Base-by-base conservation (phyloP, 2,888 invertebrate genomes). In the Tipula unca region DNA sequence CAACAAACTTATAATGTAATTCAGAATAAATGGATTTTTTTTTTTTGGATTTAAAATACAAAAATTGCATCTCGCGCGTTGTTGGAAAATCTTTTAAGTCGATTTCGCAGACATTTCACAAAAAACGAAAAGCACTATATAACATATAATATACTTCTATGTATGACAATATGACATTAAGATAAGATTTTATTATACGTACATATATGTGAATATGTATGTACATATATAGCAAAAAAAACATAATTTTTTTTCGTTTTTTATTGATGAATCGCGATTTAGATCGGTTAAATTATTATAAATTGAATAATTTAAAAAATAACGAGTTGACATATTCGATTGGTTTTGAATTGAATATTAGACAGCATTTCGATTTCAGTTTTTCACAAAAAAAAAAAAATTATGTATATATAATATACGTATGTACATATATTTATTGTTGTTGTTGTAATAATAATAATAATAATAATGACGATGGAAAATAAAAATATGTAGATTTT, bases 331-430 rank as follows among this genome's bases (percentile, higher is more conserved):
- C 69, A 69, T 69, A 69, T 69, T 69, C 69, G 13, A 69, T 69
- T 69, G 69, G 69, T 69, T 48, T 69, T 69, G 69, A 69, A 69
- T 69, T 69, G 69, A 69, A 69, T 69, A 69, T 69, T 69, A 69
- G 69, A 69, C 69, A 69, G 69, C 69, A 69, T 25, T 69, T 69
- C 69, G 20, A 69, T 69, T 25, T 25, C 20, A 69, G 25, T 69
- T 69, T 69, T 69, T 13, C 25, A 69, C 25, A 69, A 69, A 69
- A 25, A 48, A 48, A 48, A 48, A n/a, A 48, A 17, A n/a, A n/a
- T n/a, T n/a, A n/a, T n/a, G n/a, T n/a, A n/a, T n/a, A n/a, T n/a
- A 48, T n/a, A 17, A 17, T 48, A 48, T 69, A 48, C 48, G 48
- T 48, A 48, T 17, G 48, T 17, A 48, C 10, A 39, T 39, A 39